Base-by-base conservation (phyloP, 2,113 vertebrate genomes). In the Nycticryphes semicollaris region DNA sequence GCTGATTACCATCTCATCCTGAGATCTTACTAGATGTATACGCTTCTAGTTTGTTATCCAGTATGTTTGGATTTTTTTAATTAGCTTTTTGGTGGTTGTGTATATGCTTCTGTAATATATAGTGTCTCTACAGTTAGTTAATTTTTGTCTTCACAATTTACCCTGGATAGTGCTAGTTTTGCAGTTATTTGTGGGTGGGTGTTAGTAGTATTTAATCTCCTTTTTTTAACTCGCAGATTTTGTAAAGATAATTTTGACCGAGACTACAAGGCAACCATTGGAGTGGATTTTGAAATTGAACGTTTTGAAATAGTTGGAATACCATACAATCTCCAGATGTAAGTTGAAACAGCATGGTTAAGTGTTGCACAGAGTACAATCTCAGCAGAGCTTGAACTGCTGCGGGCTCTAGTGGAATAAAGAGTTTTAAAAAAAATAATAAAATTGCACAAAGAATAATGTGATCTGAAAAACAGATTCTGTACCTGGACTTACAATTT, bases 251-350 rank as follows among this genome's bases (percentile, higher is more conserved):
- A 92, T 27, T 99, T 99, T 96, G 98, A 99, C 85, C 97, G 98
- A 41, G 98, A 99, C 95, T 99, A 99, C 95, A 99, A 99, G 95
- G 99, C 99, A 3, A 99, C 99, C 27, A 99, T 99, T 4, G 99
- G 99, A 30, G 99, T 99, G 17, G 99, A 99, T 97, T 99, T 99
- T 96, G 99, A 99, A 96, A 99, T 99, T 0, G 99, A 99, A 96
- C 97, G 98, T 56, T 99, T 99, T 95, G 98, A 99, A 94, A 97
- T 99, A 20, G 97, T 97, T 14, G 99, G 99, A 60, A 70, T 98
- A 14, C 99, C 99, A 7, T 99, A 98, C 94, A 98, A 98, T 85
- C 98, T 99, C 53, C 99, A 99, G 97, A 99, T 99, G 99, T 99
- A 91, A 99, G 99, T 98, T 41, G 14, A 83, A 51, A 31, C 16